Base-by-base conservation (phyloP, 1,140 invertebrate species). In the Meteorus sp. region DNA sequence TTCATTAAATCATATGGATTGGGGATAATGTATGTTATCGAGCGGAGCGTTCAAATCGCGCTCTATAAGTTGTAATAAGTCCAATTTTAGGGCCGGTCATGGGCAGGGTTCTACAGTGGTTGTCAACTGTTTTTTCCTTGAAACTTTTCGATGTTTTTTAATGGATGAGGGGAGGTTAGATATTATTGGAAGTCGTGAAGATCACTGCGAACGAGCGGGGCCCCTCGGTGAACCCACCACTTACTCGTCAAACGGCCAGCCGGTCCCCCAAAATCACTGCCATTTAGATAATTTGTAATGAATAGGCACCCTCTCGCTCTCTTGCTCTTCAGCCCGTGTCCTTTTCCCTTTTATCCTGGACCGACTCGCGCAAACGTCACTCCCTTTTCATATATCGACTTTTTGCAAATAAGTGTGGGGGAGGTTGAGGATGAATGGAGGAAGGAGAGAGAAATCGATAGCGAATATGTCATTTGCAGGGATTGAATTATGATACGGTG, bases 1-100 rank as follows among this genome's bases (percentile, higher is more conserved):
- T 80, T 80, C 78, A 80, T 80, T 80, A 80, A 80, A 80, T 80
- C 78, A 79, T 80, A 80, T 78, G 75, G 73, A 80, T 80, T 78
- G 77, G 70, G 65, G 69, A 73, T 80, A 80, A 80, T 80, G 73
- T 78, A 79, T 80, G 78, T 79, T 80, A 80, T 80, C 77, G 76
- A 77, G 77, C 63, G 65, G 66, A 77, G 72, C 76, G 77, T 78
- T 77, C 77, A 77, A 80, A 78, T 77, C 75, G 75, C 71, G 76
- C 75, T 78, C 73, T 79, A 79, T 80, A 79, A 79, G 77, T 80
- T 79, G 78, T 79, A 80, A 79, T 79, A 78, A 79, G 78, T 79
- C 76, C 75, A 79, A 79, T 80, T 80, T 80, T 79, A 73, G 74
- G 76, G 70, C 69, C 71, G 72, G 74, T 79, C 77, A 77, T 77